Evolutionary conservation across 2,113 vertebrate species (phyloP), one percentile per base, ranked within the genome.

Genomic region (Triplophysa rosa): DNA sequence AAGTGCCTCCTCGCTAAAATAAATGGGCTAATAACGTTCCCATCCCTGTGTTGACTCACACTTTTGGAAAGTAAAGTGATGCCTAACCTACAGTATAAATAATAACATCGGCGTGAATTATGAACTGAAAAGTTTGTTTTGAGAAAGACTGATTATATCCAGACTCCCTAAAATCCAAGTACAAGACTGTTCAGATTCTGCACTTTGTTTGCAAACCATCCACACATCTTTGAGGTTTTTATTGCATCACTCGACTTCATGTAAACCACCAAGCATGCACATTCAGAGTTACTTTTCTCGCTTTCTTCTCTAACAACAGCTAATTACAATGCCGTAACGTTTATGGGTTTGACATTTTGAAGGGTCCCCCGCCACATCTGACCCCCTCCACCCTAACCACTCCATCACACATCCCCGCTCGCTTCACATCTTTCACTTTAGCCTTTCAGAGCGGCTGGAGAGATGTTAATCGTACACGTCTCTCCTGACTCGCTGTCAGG

Each of bases 261-360:
- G 37, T 40, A 56, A 69, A 21, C 59, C 62, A 24, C 23, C 45
- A 56, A 37, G 62, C 75, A 29, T 29, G 29, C 4, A 58, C 64
- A 49, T 76, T 78, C 64, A 85, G 86, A 45, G 33, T 37, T 87
- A 85, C 85, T 84, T 86, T 87, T 63, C 1, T 40, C 14, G 85
- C 82, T 77, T 80, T 54, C 23, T 65, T 79, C 77, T 78, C 66
- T 82, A 69, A 71, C 83, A 79, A 73, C 54, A 66, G 69, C 81
- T 88, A 90, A 91, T 90, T 88, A 90, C 84, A 80, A 65, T 49
- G 1, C 66, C 63, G 1, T 83, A 84, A 89, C 87, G 85, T 88
- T 88, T 84, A 90, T 89, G 78, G 88, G 86, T 85, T 85, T 78
- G 87, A 90, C 87, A 89, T 86, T 90, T 88, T 90, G 86, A 89